phyloP scores from a whole-genome alignment of 1,140 invertebrate genomes.

The Planococcus citri region DNA sequence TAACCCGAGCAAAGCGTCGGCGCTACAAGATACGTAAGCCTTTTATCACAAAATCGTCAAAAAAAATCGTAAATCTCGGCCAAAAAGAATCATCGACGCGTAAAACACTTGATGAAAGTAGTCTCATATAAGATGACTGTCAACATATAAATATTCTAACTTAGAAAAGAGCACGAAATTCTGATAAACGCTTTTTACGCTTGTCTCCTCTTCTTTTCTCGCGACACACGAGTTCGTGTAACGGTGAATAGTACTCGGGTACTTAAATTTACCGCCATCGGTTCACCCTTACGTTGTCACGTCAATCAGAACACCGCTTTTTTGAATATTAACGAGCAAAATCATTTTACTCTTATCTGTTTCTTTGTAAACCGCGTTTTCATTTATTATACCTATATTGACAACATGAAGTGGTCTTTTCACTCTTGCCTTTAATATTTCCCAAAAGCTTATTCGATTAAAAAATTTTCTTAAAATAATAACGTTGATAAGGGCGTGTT shows the following conservation, averaged over 20 bases:
- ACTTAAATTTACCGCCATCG: not conserved
- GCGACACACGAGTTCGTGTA: not conserved
- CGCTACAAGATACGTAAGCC: no score
- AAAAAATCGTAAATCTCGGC: not conserved
- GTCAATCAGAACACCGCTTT: conserved; percentile 11
- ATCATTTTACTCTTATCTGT: conserved; percentile 15
- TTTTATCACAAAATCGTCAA: not conserved
- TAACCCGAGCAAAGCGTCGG: no score
- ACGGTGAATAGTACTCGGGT: conserved; percentile 4
- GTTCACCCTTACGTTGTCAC: conserved; percentile 10
- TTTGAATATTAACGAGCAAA: conserved; percentile 16
- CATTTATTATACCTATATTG: conserved; percentile 12
- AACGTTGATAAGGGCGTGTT: not conserved
- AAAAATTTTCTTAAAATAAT: not conserved
- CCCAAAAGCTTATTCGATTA: not conserved
- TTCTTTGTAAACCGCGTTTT: not conserved
- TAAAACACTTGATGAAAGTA: conserved; percentile 16
- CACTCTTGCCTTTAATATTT: not conserved
- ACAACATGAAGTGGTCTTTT: conserved; percentile 10
- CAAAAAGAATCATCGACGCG: conserved; percentile 12
- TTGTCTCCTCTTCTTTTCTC: conserved; percentile 1
- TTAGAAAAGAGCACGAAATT: conserved; percentile 17
- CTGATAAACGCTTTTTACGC: conserved; percentile 16
- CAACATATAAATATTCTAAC: conserved; percentile 18
- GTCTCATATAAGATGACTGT: conserved; percentile 11